Evolutionary conservation across 1,140 invertebrate genomes (phyloP), one percentile per base, ranked within the genome.

Genomic region (Drosophila pseudoananassae): DNA sequence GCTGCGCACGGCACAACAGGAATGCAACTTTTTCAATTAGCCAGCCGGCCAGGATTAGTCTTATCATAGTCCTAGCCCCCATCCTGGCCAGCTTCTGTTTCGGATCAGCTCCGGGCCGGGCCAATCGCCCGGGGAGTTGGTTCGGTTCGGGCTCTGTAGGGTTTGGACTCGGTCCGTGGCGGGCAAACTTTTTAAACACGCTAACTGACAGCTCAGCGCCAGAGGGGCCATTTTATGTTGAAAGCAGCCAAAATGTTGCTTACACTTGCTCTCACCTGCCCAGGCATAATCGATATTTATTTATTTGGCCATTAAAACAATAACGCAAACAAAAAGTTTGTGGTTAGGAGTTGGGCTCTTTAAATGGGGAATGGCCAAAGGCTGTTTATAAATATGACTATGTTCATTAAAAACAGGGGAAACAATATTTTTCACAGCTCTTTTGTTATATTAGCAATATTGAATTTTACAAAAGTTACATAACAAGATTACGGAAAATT

Each of bases 1-100:
- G 45, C 79, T 69, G 61, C 36, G 54, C 74, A 50, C 47, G 45
- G 63, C 52, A 65, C 60, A 68, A 53, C 47, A 47, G 55, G 25
- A 84, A 63, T 84, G 80, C 80, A 83, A 84, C 80, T 84, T 80
- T 85, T 84, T 85, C 81, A 84, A 84, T 84, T 84, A 85, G 76
- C 59, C 53, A 49, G 45, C 40, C 78, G 63, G 54, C 29, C 55
- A 36, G 66, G 65, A 80, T 80, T 81, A 81, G 59, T 74, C 79
- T 83, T 82, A 82, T 82, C 76, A 59, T 51, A 47, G 52, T 59
- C 27, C 25, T 40, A 43, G n/a, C 23, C 63, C 40, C 51, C 36
- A n/a, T 56, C 25, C 61, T 25, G 8, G 10, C 36, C 50, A 55
- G 57, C 8, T 51, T n/a, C n/a, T 25, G 79, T 46, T 31, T 57